These are phyloP conservation scores for Eonycteris spelaea DNA, from an alignment of 2,113 vertebrate species.

Conservation along the genomic window DNA sequence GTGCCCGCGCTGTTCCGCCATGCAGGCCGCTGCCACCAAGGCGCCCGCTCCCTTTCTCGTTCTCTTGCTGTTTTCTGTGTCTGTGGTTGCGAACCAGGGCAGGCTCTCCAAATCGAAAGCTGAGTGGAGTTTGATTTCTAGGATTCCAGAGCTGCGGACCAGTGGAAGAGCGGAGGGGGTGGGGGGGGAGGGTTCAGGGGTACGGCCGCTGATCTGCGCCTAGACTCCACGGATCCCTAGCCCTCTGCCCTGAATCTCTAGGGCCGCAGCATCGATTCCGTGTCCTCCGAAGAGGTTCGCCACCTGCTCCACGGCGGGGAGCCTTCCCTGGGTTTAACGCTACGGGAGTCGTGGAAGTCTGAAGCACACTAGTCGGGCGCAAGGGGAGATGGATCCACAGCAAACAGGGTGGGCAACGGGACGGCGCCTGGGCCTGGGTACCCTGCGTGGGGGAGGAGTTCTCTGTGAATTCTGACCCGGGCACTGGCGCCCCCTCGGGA, in stretches of 20 bases:
- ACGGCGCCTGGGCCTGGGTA: not conserved
- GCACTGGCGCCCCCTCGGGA: slow-evolving; percentile 42
- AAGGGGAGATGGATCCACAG: not conserved
- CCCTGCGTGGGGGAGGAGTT: not conserved
- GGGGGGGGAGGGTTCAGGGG: not conserved
- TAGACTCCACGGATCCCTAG: not conserved
- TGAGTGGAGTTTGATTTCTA: not conserved
- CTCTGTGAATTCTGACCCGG: not conserved
- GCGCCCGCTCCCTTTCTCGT: not conserved
- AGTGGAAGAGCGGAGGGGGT: not conserved
- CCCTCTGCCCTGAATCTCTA: not conserved
- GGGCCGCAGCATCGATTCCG: slow-evolving; percentile 27
- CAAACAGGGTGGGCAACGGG: not conserved
- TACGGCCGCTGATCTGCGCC: not conserved
- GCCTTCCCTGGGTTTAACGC: not conserved
- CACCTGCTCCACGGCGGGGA: not conserved
- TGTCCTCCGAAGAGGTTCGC: slow-evolving; percentile 47
- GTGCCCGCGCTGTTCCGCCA: not conserved
- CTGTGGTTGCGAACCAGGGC: not conserved
- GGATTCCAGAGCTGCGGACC: not conserved
- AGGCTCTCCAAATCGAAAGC: slow-evolving; percentile 48
- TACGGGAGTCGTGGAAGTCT: not conserved
- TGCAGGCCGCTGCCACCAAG: slow-evolving; percentile 52
- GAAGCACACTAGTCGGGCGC: not conserved
- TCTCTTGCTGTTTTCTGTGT: not conserved